Evolutionary conservation across 1,140 invertebrate species (phyloP), one percentile per base, ranked within the genome.

Genomic region (Drosophila suzukii): DNA sequence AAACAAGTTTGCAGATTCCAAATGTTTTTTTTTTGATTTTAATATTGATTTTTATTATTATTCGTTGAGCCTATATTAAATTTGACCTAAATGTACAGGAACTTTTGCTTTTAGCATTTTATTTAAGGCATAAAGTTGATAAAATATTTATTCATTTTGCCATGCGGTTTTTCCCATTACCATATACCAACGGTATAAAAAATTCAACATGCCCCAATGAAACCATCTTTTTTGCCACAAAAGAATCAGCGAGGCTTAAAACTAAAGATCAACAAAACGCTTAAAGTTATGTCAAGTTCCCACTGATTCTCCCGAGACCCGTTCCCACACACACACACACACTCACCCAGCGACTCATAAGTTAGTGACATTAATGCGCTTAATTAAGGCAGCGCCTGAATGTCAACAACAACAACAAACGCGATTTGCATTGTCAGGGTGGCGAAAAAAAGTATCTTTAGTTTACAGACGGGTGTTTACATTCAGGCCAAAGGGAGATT

Each of bases 321-420:
- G 60, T 61, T 68, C 43, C 46, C 76, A 47, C 46, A 50, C 43
- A 34, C 58, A 53, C 76, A 47, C 46, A 50, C 43, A 34, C 58
- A 53, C 12, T 38, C 20, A n/a, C 38, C 20, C 38, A 17, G 41
- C 50, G 60, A 50, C 72, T 63, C 84, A 75, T 78, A 89, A 89
- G 84, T 80, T 84, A 74, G 47, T 83, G 84, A 75, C 84, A 84
- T 84, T 88, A 88, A 84, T 84, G 84, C 84, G 80, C 84, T 89
- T 88, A 84, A 88, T 88, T 88, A 89, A 88, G 68, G 84, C 57
- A 89, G 67, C 50, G 61, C 56, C 73, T 71, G 85, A 78, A 72
- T 81, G 82, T 75, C 60, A 82, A 56, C 39, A 81, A 76, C 30
- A 71, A 59, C 34, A 46, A 56, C 63, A 59, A 47, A 13, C 43